These are phyloP conservation scores for Glossosoma conforme DNA, from an alignment of 1,140 invertebrate genomes.

Conservation along the genomic window DNA sequence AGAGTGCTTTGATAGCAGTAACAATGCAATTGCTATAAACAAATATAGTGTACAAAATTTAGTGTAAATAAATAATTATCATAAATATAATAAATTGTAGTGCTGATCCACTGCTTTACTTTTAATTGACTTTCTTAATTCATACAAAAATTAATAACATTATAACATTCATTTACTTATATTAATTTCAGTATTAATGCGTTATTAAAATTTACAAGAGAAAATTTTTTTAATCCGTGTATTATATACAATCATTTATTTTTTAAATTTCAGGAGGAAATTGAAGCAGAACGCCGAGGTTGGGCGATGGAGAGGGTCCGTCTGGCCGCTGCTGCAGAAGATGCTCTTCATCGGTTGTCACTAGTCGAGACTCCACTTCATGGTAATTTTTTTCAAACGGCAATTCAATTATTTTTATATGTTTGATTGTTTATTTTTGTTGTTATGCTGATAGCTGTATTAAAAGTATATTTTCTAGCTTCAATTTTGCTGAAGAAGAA, in stretches of 20 bases:
- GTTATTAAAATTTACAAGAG: neutral
- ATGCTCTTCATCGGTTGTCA: constrained; percentile 27
- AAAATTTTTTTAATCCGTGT: neutral
- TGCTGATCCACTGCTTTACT: too few species aligned
- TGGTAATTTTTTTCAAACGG: too few species aligned
- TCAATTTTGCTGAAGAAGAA: neutral
- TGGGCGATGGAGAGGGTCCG: constrained; percentile 27
- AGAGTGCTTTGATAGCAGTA: too few species aligned
- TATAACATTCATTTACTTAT: too few species aligned
- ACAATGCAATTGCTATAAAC: too few species aligned
- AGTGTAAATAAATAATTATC: too few species aligned
- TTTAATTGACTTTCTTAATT: too few species aligned
- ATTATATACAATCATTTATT: constrained; percentile 2
- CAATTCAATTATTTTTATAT: neutral
- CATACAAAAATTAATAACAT: too few species aligned
- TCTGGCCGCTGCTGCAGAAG: constrained; percentile 22
- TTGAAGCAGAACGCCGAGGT: constrained; percentile 24
- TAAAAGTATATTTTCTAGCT: neutral
- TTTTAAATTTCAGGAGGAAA: constrained; percentile 24
- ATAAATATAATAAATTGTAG: too few species aligned
- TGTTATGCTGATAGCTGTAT: neutral
- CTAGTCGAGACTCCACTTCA: constrained; percentile 12
- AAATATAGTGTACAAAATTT: too few species aligned
- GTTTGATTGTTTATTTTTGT: neutral
- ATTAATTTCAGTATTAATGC: too few species aligned